phyloP scores from a whole-genome alignment of 2,113 vertebrate genomes.

The Barnardius zonarius region DNA sequence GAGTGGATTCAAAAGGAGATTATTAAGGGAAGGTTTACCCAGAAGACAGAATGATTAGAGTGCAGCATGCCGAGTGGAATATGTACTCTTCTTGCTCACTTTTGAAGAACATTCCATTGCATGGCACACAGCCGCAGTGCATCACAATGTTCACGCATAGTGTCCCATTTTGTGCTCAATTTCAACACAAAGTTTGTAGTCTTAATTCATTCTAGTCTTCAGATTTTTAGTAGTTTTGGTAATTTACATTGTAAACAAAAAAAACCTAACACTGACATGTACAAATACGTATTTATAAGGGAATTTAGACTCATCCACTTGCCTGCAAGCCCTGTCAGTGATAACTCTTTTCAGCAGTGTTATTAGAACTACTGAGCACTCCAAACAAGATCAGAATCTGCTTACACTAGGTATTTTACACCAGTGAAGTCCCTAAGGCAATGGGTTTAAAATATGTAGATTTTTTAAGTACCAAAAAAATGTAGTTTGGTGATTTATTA shows the following conservation, averaged over 20 bases:
- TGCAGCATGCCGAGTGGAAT: neutral
- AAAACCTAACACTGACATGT: neutral
- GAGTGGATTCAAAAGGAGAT: neutral
- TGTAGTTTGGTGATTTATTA: neutral
- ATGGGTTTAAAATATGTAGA: neutral
- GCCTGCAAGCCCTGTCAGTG: neutral
- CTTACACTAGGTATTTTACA: neutral
- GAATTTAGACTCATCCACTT: neutral
- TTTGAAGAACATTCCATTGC: neutral
- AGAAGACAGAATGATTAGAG: neutral
- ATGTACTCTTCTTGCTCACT: neutral
- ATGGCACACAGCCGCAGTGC: neutral
- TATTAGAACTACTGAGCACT: neutral
- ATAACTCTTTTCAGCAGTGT: neutral
- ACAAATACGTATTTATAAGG: neutral
- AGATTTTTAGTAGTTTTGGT: neutral
- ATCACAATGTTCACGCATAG: fast-evolving
- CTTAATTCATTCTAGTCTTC: neutral
- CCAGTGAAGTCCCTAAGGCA: neutral
- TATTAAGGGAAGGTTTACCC: neutral
- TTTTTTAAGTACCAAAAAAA: neutral
- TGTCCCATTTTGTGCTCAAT: neutral
- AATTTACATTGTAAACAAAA: neutral
- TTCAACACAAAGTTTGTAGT: neutral
- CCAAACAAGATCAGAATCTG: neutral